Evolutionary conservation across 2,888 invertebrate genomes (phyloP).

Genomic region (Agriopis leucophaearia): DNA sequence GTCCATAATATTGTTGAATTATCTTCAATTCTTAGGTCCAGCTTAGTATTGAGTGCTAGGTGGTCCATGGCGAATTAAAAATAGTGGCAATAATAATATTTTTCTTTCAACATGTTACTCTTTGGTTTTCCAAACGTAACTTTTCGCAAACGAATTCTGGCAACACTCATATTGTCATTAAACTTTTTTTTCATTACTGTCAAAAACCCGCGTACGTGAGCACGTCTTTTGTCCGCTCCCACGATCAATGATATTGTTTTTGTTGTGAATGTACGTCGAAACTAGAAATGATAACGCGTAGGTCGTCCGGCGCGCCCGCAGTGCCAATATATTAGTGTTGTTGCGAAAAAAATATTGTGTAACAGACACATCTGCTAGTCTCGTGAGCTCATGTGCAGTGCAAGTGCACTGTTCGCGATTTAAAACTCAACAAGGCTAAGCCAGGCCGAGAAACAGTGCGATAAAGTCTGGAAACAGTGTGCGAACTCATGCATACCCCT

Average conservation of each 20-base stretch:
- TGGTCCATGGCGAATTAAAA: too few relatives aligned
- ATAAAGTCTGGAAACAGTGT: conserved; percentile 60
- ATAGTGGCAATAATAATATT: too few relatives aligned
- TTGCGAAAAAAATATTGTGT: conserved; percentile 59
- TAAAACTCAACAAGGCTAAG: conserved; percentile 53
- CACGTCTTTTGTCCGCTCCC: conserved; percentile 44
- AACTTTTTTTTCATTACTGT: conserved; percentile 37
- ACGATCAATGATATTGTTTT: conserved; percentile 80
- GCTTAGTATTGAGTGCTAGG: too few relatives aligned
- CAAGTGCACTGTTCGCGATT: conserved; percentile 54
- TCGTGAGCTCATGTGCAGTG: conserved; percentile 23
- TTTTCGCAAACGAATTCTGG: too few relatives aligned
- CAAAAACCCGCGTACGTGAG: conserved; percentile 43
- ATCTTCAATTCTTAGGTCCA: too few relatives aligned
- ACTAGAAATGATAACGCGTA: conserved; percentile 58
- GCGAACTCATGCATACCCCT: conserved; percentile 66
- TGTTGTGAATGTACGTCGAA: conserved; percentile 69
- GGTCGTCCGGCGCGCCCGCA: conserved; percentile 45
- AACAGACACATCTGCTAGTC: conserved; percentile 48
- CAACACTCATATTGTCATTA: too few relatives aligned
- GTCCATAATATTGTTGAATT: too few relatives aligned
- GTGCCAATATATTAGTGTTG: conserved; percentile 57
- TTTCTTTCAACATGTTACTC: too few relatives aligned
- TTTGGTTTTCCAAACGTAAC: too few relatives aligned
- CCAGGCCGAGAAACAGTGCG: conserved; percentile 58